Evolutionary conservation across 2,888 invertebrate species (phyloP), one percentile per base, ranked within the genome.

Genomic region (Mechanitis messenoides): DNA sequence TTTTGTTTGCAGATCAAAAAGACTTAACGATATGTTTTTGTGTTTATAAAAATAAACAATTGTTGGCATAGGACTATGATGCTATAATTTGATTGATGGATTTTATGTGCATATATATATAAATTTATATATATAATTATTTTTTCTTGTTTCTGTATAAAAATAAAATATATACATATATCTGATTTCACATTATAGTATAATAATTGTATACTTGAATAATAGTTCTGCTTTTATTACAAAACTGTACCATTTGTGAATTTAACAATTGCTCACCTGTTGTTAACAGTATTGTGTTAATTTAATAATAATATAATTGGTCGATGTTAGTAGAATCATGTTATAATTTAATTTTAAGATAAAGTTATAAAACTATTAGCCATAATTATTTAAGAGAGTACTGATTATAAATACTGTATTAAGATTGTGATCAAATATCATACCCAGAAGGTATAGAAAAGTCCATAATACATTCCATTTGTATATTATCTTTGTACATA

Each of bases 381-480:
- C 66, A 62, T 71, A 71, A 71, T 68, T 67, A 58, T 68, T 64
- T 85, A 86, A 85, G 83, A 80, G 83, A 84, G 87, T 89, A 87
- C 87, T 89, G 87, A 87, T 81, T 83, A 84, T 78, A 78, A 75
- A 67, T 69, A 68, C 63, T 79, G 74, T 60, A 58, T 58, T 64
- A 66, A 66, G 64, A 63, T 61, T 76, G 78, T 81, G 77, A 80
- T 76, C 74, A 77, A 74, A 72, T 71, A 74, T 77, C 54, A 55
- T 66, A 80, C 77, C 81, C 80, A 74, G 78, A 74, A 78, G 78
- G 80, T 85, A 79, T 81, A 79, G 53, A 62, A 77, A 71, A 84
- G 89, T 89, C 88, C 85, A 89, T 83, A 82, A 81, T 80, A 88
- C 89, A 89, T 89, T 89, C 89, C 89, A 87, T 77, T 79, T 84